phyloP scores from a whole-genome alignment of 2,888 invertebrate species.

The Aproaerema taeniolella region DNA sequence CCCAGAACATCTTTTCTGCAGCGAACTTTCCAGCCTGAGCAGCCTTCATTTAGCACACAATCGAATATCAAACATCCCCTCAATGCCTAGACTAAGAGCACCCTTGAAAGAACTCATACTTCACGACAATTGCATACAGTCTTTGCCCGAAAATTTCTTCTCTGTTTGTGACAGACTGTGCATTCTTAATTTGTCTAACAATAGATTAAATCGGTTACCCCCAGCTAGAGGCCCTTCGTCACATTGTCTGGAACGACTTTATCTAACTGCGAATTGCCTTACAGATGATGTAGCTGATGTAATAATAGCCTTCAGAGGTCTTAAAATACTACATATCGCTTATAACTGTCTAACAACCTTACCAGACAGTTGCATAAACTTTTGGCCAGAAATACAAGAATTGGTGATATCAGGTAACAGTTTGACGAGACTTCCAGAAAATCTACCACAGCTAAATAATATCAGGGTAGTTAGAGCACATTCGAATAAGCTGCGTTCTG shows the following conservation, averaged over 20 bases:
- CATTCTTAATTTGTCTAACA: slow-evolving; percentile 87
- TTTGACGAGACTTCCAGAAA: slow-evolving; percentile 85
- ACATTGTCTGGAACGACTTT: slow-evolving; percentile 80
- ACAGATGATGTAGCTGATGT: slow-evolving; percentile 83
- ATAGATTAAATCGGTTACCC: slow-evolving; percentile 84
- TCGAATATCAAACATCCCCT: slow-evolving; percentile 84
- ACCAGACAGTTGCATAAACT: slow-evolving; percentile 84
- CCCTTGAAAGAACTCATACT: slow-evolving; percentile 84
- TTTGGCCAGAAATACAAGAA: slow-evolving; percentile 89
- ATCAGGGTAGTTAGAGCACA: slow-evolving; percentile 87
- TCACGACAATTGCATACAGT: slow-evolving; percentile 87
- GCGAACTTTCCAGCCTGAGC: slow-evolving; percentile 84
- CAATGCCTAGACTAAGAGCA: slow-evolving; percentile 79
- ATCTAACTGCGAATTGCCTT: slow-evolving; percentile 86
- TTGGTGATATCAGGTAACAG: slow-evolving; percentile 89
- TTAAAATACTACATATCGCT: slow-evolving; percentile 85
- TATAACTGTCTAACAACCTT: slow-evolving; percentile 86
- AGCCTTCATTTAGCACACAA: slow-evolving; percentile 88
- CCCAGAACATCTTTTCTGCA: slow-evolving; percentile 85
- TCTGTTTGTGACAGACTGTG: slow-evolving; percentile 80
- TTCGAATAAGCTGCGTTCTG: slow-evolving; percentile 86
- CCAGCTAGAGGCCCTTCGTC: slow-evolving; percentile 79
- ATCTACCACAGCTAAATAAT: slow-evolving; percentile 83
- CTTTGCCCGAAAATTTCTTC: slow-evolving; percentile 87
- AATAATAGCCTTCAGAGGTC: slow-evolving; percentile 79